Percentiles rank a stretch among this genome's conserved stretches.
phyloP scores from a whole-genome alignment of 2,888 invertebrate species.

The Ophonus ardosiacus region DNA sequence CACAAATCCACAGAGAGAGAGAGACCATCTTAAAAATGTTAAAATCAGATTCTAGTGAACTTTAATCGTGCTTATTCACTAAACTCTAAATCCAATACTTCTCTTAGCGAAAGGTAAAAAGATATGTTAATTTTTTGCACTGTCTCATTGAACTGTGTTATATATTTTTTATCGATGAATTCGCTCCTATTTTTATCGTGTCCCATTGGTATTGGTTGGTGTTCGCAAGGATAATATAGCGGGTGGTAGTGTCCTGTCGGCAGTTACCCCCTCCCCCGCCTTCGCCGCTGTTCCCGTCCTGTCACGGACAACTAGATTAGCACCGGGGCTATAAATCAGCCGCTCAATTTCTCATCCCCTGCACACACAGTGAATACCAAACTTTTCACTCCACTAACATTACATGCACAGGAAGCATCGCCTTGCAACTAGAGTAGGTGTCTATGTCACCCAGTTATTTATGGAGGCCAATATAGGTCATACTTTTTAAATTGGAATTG shows the following conservation, averaged over 20 bases:
- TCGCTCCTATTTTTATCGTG: background rate
- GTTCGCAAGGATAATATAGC: conserved; percentile 9
- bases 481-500: background rate
- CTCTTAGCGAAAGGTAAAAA: too few species aligned
- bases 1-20: too few species aligned
- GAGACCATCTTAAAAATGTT: too few species aligned
- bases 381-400: conserved; percentile 26
- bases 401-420: background rate
- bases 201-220: background rate
- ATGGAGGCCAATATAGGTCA: background rate
- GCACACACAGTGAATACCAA: conserved; percentile 42
- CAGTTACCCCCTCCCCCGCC: background rate
- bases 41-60: too few species aligned
- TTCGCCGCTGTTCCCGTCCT: conserved; percentile 14
- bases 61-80: too few species aligned
- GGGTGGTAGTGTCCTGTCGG: background rate
- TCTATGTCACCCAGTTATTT: background rate
- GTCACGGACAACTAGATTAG: conserved; percentile 63
- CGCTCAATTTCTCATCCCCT: conserved; percentile 61
- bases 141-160: too few species aligned
- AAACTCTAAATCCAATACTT: too few species aligned
- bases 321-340: conserved; percentile 59
- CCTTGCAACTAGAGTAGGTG: background rate
- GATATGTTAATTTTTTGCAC: too few species aligned
- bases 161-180: background rate